Evolutionary conservation across 2,797 vertebrate genomes (phyloP).

Genomic region (Xyrichtys novacula): DNA sequence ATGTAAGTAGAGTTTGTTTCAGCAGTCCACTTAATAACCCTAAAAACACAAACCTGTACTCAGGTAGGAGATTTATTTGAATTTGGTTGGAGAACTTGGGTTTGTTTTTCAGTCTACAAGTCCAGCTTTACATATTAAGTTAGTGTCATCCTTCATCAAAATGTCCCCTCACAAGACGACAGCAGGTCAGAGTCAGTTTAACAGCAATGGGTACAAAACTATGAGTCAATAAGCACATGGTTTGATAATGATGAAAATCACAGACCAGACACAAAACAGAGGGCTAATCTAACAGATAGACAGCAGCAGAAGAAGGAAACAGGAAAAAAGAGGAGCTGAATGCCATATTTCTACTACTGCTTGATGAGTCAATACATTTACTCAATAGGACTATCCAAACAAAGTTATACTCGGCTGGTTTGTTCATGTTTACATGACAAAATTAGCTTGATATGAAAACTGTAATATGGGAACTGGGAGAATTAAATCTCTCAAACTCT

Average conservation of each 20-base stretch:
- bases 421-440: background rate
- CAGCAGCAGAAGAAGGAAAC: constrained; percentile 56
- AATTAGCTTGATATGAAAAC: background rate
- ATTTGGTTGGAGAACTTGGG: background rate
- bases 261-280: constrained; percentile 47
- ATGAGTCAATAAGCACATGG: constrained; percentile 57
- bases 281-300: constrained; percentile 38
- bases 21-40: background rate
- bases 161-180: constrained; percentile 29
- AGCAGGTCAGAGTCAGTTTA: constrained; percentile 23
- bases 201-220: constrained; percentile 23
- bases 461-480: constrained; percentile 23
- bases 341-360: no score
- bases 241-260: constrained; percentile 42
- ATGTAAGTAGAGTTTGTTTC: background rate
- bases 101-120: background rate
- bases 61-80: background rate
- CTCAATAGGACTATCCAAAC: no score
- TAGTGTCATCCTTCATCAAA: constrained; percentile 51
- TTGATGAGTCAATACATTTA: no score
- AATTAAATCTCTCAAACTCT: constrained; percentile 11
- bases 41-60: background rate
- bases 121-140: background rate
- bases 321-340: constrained; percentile 28
- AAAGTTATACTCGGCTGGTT: background rate